Percentiles rank a stretch among this genome's conserved stretches.
Conservation (phyloP, 2,797 vertebrate species). For the Taeniopygia guttata region DNA sequence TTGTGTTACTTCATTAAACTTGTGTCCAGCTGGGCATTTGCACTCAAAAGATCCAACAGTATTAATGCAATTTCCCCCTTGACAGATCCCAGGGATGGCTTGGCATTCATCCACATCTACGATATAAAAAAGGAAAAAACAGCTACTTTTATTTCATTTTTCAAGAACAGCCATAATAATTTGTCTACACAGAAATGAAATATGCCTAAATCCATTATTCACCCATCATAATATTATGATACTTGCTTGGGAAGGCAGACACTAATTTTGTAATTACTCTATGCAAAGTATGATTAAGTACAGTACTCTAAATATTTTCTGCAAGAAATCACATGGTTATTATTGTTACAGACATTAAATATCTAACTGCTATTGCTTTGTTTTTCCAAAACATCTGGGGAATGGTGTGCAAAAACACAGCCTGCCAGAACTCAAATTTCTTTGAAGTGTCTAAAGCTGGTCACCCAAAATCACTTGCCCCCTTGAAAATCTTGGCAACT, state of each 20-base stretch:
- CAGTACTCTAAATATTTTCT: conserved; percentile 35
- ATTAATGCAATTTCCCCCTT: conserved; percentile 98
- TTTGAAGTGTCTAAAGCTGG: neutral
- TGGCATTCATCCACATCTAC: conserved; percentile 99
- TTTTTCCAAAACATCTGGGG: conserved; percentile 45
- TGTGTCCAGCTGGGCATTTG: conserved; percentile 98
- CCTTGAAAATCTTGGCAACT: neutral
- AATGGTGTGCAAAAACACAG: conserved; percentile 13
- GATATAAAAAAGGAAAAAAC: conserved; percentile 55
- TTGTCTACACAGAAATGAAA: conserved; percentile 44
- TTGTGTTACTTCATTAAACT: conserved; percentile 95
- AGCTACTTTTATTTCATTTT: conserved; percentile 35
- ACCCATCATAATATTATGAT: conserved; percentile 28
- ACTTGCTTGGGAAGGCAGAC: conserved; percentile 16
- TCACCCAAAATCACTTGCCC: neutral
- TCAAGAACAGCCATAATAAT: conserved; percentile 46
- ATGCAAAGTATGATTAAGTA: conserved; percentile 42
- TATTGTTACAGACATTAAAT: conserved; percentile 46
- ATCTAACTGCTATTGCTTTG: conserved; percentile 23
- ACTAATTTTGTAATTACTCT: conserved; percentile 39
- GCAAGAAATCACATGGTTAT: conserved; percentile 28
- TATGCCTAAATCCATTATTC: neutral
- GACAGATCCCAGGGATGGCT: conserved; percentile 97
- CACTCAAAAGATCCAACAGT: conserved; percentile 99
- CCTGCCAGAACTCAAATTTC: conserved; percentile 8